Conservation (phyloP, 2,888 invertebrate genomes). For the Troides helena region DNA sequence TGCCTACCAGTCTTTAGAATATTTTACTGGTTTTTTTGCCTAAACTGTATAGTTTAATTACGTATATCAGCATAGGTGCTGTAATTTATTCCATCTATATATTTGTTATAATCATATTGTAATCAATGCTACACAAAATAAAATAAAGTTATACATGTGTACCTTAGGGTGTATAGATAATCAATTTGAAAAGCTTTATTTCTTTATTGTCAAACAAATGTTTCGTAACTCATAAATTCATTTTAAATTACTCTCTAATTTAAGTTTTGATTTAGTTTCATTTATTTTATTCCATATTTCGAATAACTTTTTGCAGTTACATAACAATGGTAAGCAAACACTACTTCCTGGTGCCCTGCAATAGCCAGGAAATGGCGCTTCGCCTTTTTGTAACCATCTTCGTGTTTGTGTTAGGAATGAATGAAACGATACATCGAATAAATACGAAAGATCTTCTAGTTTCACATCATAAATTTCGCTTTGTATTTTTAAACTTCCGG, state of each 20-base stretch:
- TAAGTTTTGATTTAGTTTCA: slow-evolving; percentile 20
- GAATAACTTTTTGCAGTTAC: slow-evolving; percentile 55
- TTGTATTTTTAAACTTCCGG: slow-evolving; percentile 52
- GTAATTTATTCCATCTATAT: too few species aligned
- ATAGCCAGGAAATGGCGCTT: slow-evolving; percentile 67
- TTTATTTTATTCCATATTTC: slow-evolving; percentile 48
- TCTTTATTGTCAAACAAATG: too few species aligned
- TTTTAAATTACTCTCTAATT: neutral
- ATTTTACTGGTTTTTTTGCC: too few species aligned
- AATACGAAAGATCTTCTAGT: slow-evolving; percentile 37
- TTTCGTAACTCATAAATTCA: slow-evolving; percentile 6
- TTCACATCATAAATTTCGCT: slow-evolving; percentile 40
- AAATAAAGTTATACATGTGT: too few species aligned
- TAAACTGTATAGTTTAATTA: too few species aligned
- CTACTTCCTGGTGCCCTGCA: slow-evolving; percentile 60
- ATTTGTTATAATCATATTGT: too few species aligned
- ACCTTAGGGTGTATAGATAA: too few species aligned
- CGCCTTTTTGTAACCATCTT: slow-evolving; percentile 55
- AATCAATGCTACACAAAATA: too few species aligned
- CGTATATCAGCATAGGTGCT: too few species aligned
- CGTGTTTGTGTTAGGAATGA: slow-evolving; percentile 39
- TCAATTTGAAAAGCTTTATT: too few species aligned
- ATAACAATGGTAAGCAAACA: slow-evolving; percentile 52
- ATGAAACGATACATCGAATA: slow-evolving; percentile 34
- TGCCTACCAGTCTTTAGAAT: too few species aligned